These are phyloP conservation scores for Eustalomyia histrio DNA, from an alignment of 2,888 invertebrate genomes.

Conservation along the genomic window DNA sequence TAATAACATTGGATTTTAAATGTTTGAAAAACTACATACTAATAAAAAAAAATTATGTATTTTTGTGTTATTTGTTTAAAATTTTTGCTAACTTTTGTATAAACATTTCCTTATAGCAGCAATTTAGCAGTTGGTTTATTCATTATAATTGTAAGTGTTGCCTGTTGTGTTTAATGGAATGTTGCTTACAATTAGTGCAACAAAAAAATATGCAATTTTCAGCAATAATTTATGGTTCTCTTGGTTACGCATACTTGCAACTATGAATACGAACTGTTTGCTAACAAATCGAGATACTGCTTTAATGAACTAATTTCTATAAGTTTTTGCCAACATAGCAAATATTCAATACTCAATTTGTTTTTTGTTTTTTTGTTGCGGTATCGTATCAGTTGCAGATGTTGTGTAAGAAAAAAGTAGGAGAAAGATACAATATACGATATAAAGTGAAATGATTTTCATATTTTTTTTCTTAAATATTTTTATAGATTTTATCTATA, in stretches of 20 bases:
- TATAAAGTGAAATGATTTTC: conserved; percentile 59
- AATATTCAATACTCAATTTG: conserved; percentile 25
- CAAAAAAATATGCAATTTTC: conserved; percentile 71
- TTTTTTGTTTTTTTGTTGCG: too few relatives aligned
- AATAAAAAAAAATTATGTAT: background rate
- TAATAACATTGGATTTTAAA: background rate
- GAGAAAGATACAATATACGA: background rate
- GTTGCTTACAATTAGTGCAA: conserved; percentile 62
- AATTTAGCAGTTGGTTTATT: background rate
- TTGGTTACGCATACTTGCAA: conserved; percentile 63
- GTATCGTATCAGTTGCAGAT: conserved; percentile 38
- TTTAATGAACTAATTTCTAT: conserved; percentile 53
- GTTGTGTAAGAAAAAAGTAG: too few relatives aligned
- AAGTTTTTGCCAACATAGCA: conserved; percentile 53
- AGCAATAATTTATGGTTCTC: conserved; percentile 70
- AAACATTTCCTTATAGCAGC: background rate
- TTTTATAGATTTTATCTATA: conserved; percentile 37
- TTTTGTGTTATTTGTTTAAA: background rate
- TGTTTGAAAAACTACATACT: background rate
- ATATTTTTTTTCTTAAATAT: conserved; percentile 32
- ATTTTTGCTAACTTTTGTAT: background rate
- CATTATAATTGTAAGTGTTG: background rate
- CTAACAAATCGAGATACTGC: background rate
- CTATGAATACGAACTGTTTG: conserved; percentile 32
- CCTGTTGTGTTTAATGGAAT: conserved; percentile 43